Conservation (phyloP, 2,113 vertebrate genomes). For the Burhinus bistriatus region DNA sequence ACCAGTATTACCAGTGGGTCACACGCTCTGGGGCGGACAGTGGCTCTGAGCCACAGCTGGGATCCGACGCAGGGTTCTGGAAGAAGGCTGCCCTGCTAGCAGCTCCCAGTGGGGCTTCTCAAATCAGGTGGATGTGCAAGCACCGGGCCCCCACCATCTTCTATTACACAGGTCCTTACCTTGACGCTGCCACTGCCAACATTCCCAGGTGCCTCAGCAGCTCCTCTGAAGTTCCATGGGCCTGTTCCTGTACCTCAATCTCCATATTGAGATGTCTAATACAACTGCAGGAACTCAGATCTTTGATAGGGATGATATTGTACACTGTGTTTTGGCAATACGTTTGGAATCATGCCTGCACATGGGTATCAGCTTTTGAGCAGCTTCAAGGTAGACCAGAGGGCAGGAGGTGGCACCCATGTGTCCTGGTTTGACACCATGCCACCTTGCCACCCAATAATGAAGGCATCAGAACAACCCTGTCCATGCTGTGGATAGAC, state of each 20-base stretch:
- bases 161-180: not conserved
- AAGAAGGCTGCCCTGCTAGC: not conserved
- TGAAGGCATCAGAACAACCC: not conserved
- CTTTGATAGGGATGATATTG: accelerated
- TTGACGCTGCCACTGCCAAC: not conserved
- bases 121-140: not conserved
- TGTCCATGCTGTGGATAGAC: accelerated
- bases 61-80: accelerated
- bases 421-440: too few relatives aligned
- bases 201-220: not conserved
- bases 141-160: not conserved
- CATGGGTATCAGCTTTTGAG: not conserved
- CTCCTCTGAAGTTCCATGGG: not conserved
- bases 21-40: accelerated
- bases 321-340: not conserved
- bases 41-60: accelerated
- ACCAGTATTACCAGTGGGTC: not conserved
- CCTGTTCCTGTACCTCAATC: not conserved
- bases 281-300: not conserved
- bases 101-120: not conserved
- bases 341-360: not conserved
- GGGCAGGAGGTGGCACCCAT: not conserved
- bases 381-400: not conserved
- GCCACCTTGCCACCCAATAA: not conserved
- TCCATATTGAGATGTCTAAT: not conserved